Conservation (phyloP, 2,888 invertebrate species). For the Octonoba sinensis region DNA sequence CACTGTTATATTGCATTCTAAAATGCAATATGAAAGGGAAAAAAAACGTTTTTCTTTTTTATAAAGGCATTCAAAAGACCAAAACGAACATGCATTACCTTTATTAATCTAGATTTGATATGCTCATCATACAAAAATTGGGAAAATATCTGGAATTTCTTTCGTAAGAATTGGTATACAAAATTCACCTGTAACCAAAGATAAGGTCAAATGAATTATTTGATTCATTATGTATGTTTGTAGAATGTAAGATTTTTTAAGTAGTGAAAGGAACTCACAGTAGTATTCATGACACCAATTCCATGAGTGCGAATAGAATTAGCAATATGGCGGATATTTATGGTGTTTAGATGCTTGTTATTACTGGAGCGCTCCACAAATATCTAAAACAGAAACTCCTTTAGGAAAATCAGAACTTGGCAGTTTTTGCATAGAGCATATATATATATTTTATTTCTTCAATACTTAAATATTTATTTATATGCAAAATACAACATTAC, state of each 20-base stretch:
- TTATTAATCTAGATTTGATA: slow-evolving; percentile 92
- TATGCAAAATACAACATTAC: too few species aligned
- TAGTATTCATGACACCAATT: slow-evolving; percentile 94
- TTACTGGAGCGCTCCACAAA: slow-evolving; percentile 91
- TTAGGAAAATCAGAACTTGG: too few species aligned
- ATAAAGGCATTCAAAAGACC: too few species aligned
- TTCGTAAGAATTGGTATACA: slow-evolving; percentile 92
- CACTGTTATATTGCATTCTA: too few species aligned
- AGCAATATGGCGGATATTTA: slow-evolving; percentile 93
- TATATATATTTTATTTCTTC: too few species aligned
- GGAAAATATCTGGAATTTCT: slow-evolving; percentile 93
- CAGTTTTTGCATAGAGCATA: too few species aligned
- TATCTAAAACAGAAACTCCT: slow-evolving; percentile 73
- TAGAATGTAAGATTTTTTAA: neutral
- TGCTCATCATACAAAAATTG: slow-evolving; percentile 98
- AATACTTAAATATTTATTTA: too few species aligned
- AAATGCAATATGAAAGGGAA: too few species aligned
- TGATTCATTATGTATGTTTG: neutral
- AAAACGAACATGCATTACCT: slow-evolving; percentile 71
- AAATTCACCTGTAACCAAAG: slow-evolving; percentile 78
- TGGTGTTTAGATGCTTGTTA: slow-evolving; percentile 94
- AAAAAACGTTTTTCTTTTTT: too few species aligned
- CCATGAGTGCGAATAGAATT: slow-evolving; percentile 98
- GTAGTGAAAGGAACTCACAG: slow-evolving; percentile 74
- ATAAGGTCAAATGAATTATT: neutral